Evolutionary conservation across 2,888 invertebrate species (phyloP).

Genomic region (Drosophila anomalata): DNA sequence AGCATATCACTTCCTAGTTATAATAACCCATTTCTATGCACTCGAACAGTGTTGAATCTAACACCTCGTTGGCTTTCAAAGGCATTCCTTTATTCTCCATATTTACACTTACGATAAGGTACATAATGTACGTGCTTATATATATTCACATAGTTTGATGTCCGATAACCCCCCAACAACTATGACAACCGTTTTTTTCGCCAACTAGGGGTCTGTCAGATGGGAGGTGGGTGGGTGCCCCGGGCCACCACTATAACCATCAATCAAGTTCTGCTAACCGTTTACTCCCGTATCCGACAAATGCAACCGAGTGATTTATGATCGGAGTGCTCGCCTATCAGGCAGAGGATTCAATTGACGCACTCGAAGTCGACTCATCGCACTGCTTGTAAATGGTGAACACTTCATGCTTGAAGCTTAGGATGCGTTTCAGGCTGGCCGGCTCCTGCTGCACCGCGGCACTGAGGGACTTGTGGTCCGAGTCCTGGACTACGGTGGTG

Average conservation of each 20-base stretch:
- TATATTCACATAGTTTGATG: conserved; percentile 2
- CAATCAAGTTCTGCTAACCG: conserved; percentile 53
- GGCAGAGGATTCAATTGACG: conserved; percentile 51
- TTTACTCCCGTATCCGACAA: conserved; percentile 34
- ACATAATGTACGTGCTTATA: conserved; percentile 32
- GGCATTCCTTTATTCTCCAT: conserved; percentile 21
- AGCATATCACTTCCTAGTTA: neutral
- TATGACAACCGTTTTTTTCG: conserved; percentile 26
- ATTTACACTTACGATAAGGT: conserved; percentile 34
- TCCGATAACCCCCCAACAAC: conserved; percentile 20
- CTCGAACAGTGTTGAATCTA: neutral
- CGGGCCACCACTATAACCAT: conserved; percentile 10
- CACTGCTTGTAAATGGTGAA: conserved; percentile 38
- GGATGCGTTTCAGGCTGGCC: conserved; percentile 24
- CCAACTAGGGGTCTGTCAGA: neutral
- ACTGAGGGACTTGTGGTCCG: neutral
- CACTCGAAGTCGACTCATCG: conserved; percentile 31
- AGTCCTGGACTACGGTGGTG: neutral
- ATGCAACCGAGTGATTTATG: conserved; percentile 49
- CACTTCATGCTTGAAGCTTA: conserved; percentile 30
- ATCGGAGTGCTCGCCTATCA: conserved; percentile 30
- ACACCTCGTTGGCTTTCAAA: conserved; percentile 11
- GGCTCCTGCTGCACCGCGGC: conserved; percentile 29
- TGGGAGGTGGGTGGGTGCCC: neutral
- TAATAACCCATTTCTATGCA: neutral